Evolutionary conservation across 1,140 invertebrate species (phyloP).

Genomic region (Cylas formicarius): DNA sequence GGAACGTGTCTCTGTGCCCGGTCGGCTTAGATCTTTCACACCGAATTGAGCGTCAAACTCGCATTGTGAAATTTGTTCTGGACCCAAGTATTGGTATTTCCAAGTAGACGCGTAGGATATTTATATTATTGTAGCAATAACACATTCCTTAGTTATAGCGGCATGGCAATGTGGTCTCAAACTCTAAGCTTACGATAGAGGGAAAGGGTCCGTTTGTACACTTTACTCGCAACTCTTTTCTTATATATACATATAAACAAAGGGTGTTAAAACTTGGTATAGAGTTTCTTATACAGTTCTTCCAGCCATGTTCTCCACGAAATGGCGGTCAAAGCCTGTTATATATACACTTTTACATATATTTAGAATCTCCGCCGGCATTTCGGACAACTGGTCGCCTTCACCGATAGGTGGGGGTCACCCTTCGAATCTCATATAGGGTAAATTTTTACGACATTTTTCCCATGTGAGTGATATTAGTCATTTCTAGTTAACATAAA

Average conservation of each 20-base stretch:
- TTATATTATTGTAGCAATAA: constrained; percentile 1
- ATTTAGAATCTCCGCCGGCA: background rate
- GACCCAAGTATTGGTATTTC: too few relatives aligned
- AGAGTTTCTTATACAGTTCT: too few relatives aligned
- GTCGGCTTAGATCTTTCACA: too few relatives aligned
- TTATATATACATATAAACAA: constrained; percentile 4
- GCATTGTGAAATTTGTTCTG: too few relatives aligned
- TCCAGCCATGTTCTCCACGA: constrained; percentile 9
- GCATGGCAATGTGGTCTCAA: background rate
- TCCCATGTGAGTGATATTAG: constrained; percentile 14
- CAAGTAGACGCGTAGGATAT: background rate
- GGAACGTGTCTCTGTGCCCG: too few relatives aligned
- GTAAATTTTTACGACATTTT: background rate
- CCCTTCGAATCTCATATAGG: constrained; percentile 1
- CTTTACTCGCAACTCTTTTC: background rate
- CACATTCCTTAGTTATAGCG: background rate
- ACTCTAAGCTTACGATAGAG: background rate
- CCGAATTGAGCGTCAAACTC: too few relatives aligned
- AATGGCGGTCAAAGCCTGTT: constrained; percentile 4
- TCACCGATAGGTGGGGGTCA: background rate
- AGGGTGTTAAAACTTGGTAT: too few relatives aligned
- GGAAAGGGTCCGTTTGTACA: background rate
- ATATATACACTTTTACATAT: background rate
- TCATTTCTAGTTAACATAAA: background rate
- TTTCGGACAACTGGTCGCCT: background rate